A percentile compares a stretch with the other conserved stretches of the same genome.
Evolutionary conservation across 1,140 invertebrate genomes (phyloP).

Genomic region (Liolophura sinensis): DNA sequence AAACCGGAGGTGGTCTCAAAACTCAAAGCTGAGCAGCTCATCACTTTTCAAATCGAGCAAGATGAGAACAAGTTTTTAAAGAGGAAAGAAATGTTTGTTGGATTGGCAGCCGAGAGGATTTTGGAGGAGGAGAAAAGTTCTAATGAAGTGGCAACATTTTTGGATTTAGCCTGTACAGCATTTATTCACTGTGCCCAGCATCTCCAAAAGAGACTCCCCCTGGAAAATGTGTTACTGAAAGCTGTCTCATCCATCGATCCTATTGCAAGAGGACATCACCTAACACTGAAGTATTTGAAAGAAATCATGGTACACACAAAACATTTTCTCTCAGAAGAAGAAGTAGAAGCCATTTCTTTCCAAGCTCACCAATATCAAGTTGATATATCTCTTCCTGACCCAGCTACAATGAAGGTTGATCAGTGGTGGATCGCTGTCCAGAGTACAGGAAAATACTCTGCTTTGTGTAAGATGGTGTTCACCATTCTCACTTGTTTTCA

Average conservation of each 20-base stretch:
- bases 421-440: slow-evolving; percentile 7
- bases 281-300: slow-evolving; percentile 4
- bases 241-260: slow-evolving; percentile 6
- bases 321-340: no score
- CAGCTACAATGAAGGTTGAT: slow-evolving; percentile 1
- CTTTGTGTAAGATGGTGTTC: slow-evolving; percentile 5
- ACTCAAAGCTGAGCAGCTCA: slow-evolving; percentile 4
- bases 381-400: slow-evolving; percentile 4
- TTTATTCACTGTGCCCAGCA: slow-evolving; percentile 4
- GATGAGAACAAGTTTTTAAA: slow-evolving; percentile 1
- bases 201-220: slow-evolving; percentile 7
- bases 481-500: slow-evolving; percentile 12
- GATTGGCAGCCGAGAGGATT: slow-evolving; percentile 4
- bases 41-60: slow-evolving; percentile 2
- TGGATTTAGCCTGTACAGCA: slow-evolving; percentile 1
- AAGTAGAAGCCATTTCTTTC: neutral
- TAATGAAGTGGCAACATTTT: no score
- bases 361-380: slow-evolving; percentile 4
- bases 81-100: slow-evolving; percentile 16
- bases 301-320: no score
- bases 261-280: slow-evolving; percentile 4
- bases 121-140: slow-evolving; percentile 3
- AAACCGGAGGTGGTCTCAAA: slow-evolving; percentile 15
- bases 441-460: slow-evolving; percentile 12
- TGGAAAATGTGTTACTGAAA: slow-evolving; percentile 8